Conservation (phyloP, 2,797 vertebrate genomes). For the Linurgus olivaceus region DNA sequence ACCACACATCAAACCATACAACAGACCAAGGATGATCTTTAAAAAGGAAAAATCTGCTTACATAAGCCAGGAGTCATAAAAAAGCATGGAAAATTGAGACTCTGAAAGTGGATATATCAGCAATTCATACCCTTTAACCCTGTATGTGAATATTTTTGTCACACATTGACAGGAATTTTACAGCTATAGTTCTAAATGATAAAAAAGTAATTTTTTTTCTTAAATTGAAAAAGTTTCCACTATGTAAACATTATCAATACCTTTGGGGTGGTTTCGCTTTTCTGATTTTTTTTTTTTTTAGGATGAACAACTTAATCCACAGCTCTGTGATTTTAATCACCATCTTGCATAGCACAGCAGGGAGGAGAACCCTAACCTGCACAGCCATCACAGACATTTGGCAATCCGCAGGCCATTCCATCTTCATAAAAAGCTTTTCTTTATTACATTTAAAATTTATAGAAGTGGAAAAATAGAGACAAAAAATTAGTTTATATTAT, state of each 20-base stretch:
- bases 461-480: not conserved
- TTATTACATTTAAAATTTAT: not conserved
- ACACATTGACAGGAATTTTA: not conserved
- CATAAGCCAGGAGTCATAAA: not conserved
- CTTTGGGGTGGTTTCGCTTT: not conserved
- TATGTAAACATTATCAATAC: not conserved
- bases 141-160: not conserved
- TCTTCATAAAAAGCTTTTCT: not conserved
- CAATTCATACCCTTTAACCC: not conserved
- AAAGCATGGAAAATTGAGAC: not conserved
- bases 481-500: not conserved
- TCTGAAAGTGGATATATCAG: not conserved
- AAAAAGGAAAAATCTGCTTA: not conserved
- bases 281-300: not conserved
- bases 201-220: not conserved
- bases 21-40: not conserved
- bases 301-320: not conserved
- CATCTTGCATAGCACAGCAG: not conserved
- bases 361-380: not conserved
- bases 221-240: not conserved
- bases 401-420: not conserved
- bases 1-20: not conserved
- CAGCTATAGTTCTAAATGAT: not conserved
- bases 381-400: not conserved
- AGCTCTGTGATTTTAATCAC: not conserved